Base-by-base conservation (phyloP, 2,888 invertebrate species). In the Dioctria rufipes region DNA sequence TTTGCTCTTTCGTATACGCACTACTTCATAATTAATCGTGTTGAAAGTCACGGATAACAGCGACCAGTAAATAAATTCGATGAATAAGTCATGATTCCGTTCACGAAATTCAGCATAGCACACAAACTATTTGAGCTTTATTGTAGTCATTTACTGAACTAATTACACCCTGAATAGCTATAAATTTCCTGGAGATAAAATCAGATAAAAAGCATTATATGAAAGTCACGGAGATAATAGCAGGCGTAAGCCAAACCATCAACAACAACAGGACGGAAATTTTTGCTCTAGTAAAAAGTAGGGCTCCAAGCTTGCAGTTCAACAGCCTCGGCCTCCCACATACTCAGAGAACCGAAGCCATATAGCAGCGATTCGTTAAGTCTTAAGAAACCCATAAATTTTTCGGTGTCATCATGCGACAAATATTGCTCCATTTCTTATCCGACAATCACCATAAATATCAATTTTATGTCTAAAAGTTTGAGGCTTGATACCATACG, bases 391-490 rank as follows among this genome's bases (percentile, higher is more conserved):
- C 6, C 78, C 54, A 80, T 80, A 80, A 80, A 80, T 80, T 73
- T 46, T 73, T 73, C 46, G 13, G 49, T 80, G 80, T 80, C 73
- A 73, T 80, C 80, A 73, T 80, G 80, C 80, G 80, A 80, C 80
- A 80, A 80, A 80, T 80, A 67, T 73, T 71, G 67, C 60, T 67
- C 80, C 71, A 80, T 80, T 80, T 73, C 80, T 80, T 80, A 80
- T 80, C 80, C 60, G 43, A 60, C 67, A 80, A 80, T 80, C 80
- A 67, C 65, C 80, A 80, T 80, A 80, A 80, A 80, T 80, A 80
- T 80, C 71, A 67, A 73, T 71, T 80, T 80, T 63, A 80, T 73
- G 73, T 67, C 80, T 73, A 58, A 80, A 80, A 71, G 60, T 80
- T 66, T 54, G 66, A 78, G 66, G 25, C 63, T 61, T 77, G 77